Evolutionary conservation across 2,113 vertebrate species (phyloP).

Genomic region (Polypterus bichir): DNA sequence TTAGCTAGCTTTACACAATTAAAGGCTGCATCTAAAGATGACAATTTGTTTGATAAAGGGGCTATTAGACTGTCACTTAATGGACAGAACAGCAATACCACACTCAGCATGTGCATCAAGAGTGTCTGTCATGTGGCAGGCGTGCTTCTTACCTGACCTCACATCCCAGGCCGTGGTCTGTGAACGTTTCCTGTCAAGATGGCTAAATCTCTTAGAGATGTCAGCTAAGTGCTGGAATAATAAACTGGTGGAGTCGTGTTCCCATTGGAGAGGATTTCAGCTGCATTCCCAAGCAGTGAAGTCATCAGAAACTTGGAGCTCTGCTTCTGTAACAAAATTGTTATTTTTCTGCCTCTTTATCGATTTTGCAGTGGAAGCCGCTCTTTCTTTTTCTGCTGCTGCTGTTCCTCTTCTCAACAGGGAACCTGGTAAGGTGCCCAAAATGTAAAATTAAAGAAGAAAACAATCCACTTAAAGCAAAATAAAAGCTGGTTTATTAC

Average conservation of each 20-base stretch:
- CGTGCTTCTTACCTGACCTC: constrained; percentile 10
- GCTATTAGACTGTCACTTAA: too few relatives aligned
- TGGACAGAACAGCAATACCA: too few relatives aligned
- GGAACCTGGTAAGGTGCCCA: background rate
- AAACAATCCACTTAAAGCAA: background rate
- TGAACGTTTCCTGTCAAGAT: constrained; percentile 22
- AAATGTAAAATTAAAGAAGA: background rate
- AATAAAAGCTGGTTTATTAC: background rate
- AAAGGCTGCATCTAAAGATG: too few relatives aligned
- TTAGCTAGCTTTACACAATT: too few relatives aligned
- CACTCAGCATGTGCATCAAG: too few relatives aligned
- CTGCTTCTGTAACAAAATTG: constrained; percentile 8
- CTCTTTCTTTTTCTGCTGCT: background rate
- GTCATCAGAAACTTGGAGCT: constrained; percentile 3
- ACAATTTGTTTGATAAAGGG: too few relatives aligned
- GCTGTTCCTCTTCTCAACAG: background rate
- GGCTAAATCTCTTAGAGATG: constrained; percentile 11
- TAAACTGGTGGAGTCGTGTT: constrained; percentile 17
- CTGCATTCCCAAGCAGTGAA: constrained; percentile 11
- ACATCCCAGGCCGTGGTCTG: constrained; percentile 6
- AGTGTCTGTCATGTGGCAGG: background rate
- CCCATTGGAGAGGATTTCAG: constrained; percentile 4
- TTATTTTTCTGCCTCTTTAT: background rate
- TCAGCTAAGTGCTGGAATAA: constrained; percentile 14
- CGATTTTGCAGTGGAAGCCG: background rate